Evolutionary conservation across 2,797 vertebrate genomes (phyloP), one percentile per base, ranked within the genome.

Genomic region (Sebastiscus tertius): DNA sequence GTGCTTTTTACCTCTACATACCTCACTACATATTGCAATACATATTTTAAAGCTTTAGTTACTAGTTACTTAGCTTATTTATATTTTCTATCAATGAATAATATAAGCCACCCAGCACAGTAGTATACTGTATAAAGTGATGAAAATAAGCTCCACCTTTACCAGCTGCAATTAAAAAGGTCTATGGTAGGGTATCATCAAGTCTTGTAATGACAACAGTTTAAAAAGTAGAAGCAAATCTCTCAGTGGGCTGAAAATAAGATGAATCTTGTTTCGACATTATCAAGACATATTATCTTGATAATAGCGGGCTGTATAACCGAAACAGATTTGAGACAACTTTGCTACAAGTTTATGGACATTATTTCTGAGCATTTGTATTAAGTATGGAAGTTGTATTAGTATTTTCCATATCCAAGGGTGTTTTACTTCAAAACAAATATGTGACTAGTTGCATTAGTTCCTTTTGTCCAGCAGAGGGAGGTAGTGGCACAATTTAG

Each of bases 401-500:
- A 42, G 6, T 9, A 27, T 16, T 13, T 4, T 67, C 3, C 1
- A 16, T 3, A 36, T 42, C 18, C 5, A 24, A 12, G 7, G n/a
- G 4, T 24, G 4, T 31, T 64, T 14, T 52, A 8, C 18, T 27
- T 31, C 13, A 1, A 29, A 24, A 39, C 36, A 39, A 10, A 56
- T 20, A 13, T 24, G 14, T 20, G 13, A 61, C 8, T 22, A 72
- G 55, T 31, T 84, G 81, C 16, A 80, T 22, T 49, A 39, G 14
- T 29, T 68, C 26, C 0, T 14, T 71, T 55, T 64, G 8, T 75
- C 87, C 91, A 89, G 78, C 63, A 89, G 92, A 74, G 83, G 83
- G 90, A 62, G 27, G 1, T 61, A 18, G 58, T 65, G 72, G 13
- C 58, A 11, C 42, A 85, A 12, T 65, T 62, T 29, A 24, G 11